Evolutionary conservation across 2,797 vertebrate genomes (phyloP), one percentile per base, ranked within the genome.

Genomic region (Scolopax rusticola): DNA sequence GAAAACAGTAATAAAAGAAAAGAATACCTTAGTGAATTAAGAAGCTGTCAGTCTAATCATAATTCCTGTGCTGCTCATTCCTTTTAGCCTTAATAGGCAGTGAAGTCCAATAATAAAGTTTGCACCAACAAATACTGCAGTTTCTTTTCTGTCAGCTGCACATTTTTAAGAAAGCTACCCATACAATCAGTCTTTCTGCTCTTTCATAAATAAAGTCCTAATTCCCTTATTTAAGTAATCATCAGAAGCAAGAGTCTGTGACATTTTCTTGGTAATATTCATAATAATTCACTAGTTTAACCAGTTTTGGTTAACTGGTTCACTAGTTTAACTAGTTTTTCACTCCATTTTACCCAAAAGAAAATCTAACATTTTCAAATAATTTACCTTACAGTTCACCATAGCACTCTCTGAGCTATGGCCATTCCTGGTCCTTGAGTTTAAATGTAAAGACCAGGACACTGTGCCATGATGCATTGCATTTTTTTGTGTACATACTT

Each of bases 61-160:
- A 85, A 75, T 56, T 78, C 32, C 36, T 63, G 15, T 30, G 23
- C 3, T 71, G 20, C 59, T 86, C 30, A 24, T 68, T 75, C 41
- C 16, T 83, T 84, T 67, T 54, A 63, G 60, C 13, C 32, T 38
- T 87, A 73, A 63, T 59, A 19, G 10, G 19, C 33, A 91, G 30
- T 61, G 43, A 71, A 92, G 74, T 63, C 50, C 43, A n/a, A 54
- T 33, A 63, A 84, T 20, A 71, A 76, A 91, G 12, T 87, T 61
- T 56, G 15, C 7, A 24, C 12, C 68, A 63, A 76, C 21, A 85
- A 91, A 83, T 54, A 56, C n/a, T 50, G 45, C 36, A n/a, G 6
- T 74, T 85, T 82, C 50, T 77, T 69, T 67, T 71, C 45, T 77
- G 13, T 18, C 79, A 69, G 32, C 5, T 45, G 36, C 32, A 59